phyloP scores from a whole-genome alignment of 2,113 vertebrate species.

The Melanocharis versteri region DNA sequence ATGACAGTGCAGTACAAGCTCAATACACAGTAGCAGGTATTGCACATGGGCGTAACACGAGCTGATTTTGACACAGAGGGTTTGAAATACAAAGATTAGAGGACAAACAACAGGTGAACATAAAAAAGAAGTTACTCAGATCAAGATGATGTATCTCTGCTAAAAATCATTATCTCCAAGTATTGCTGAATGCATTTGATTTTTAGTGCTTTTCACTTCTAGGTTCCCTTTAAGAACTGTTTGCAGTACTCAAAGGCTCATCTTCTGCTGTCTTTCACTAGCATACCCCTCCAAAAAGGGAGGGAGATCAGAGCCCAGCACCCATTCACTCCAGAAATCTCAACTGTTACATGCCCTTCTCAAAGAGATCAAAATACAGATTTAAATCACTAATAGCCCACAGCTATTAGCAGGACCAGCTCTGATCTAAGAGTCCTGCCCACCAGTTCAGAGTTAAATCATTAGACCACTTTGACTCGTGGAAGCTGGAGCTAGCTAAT shows the following conservation, averaged over 20 bases:
- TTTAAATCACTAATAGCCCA: background rate
- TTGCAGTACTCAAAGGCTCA: background rate
- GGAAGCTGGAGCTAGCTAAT: background rate
- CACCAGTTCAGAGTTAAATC: background rate
- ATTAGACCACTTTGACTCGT: background rate
- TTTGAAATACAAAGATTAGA: background rate
- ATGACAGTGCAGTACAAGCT: background rate
- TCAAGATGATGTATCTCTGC: background rate
- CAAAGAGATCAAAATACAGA: background rate
- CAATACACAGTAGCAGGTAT: background rate
- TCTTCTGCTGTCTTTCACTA: background rate
- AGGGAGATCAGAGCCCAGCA: background rate
- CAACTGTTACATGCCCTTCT: background rate
- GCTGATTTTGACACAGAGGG: background rate
- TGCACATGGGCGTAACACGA: fast-evolving
- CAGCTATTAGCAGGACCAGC: background rate
- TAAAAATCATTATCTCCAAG: background rate
- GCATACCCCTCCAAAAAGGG: background rate
- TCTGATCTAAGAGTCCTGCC: background rate
- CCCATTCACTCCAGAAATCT: background rate
- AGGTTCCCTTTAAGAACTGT: background rate
- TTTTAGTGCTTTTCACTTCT: background rate
- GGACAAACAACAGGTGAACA: background rate
- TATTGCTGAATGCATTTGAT: background rate
- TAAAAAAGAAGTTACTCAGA: background rate